Evolutionary conservation across 2,797 vertebrate species (phyloP), one percentile per base, ranked within the genome.

Genomic region (Dendrocincla fuliginosa): DNA sequence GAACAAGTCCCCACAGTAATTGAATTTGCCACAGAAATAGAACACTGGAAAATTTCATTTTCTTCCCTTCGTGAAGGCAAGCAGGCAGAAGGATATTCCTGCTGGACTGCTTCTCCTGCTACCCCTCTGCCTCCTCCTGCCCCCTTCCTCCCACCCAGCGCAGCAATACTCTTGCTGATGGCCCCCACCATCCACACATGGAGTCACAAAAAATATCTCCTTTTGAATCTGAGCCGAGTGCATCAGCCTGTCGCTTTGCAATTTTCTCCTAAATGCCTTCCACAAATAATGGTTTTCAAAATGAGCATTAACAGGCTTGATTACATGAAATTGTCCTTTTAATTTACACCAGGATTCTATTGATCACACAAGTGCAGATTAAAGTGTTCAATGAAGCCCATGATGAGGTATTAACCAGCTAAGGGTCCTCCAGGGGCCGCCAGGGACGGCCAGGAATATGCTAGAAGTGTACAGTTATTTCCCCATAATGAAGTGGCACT

Each of bases 331-430:
- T 99, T 98, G 99, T 99, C 98, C 98, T 99, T 99, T 99, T 99
- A 99, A 99, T 99, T 99, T 99, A 99, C 99, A 99, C 98, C 98
- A 98, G 98, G 98, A 98, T 99, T 97, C 98, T 99, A 99, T 99
- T 99, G 99, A 99, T 99, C 99, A 99, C 98, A 98, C 98, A 98
- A 99, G 99, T 98, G 99, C 98, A 99, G 99, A 99, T 99, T 99
- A 99, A 99, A 99, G 99, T 99, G 99, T 99, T 99, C 99, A 99
- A 99, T 99, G 99, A 99, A 99, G 99, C 99, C 98, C 97, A 99
- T 99, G 99, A 99, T 99, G 99, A 99, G 99, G 99, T 99, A 99
- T 99, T 99, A 99, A 99, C 98, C 99, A 98, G 98, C 98, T 98
- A 98, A 98, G 98, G 98, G 98, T 99, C 98, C 99, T 98, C 97